Evolutionary conservation across 2,888 invertebrate species (phyloP).

Genomic region (Drosophila siamana): DNA sequence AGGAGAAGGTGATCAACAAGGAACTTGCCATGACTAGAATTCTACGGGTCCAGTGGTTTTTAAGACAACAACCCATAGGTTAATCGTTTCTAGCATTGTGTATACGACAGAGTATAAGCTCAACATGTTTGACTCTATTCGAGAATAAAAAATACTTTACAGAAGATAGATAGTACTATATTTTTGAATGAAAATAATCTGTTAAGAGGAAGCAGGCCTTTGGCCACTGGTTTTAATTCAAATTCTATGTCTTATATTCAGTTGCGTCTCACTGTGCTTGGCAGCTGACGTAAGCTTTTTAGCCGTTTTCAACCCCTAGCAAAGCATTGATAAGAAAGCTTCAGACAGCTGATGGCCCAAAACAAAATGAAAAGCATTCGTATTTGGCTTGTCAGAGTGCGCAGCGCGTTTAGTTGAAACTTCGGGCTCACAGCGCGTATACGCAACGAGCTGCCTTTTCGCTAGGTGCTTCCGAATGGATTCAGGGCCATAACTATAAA

Average conservation of each 20-base stretch:
- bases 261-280: slow-evolving; percentile 48
- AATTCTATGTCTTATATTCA: background rate
- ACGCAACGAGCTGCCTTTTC: slow-evolving; percentile 57
- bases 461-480: slow-evolving; percentile 4
- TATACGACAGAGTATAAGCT: no score
- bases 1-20: no score
- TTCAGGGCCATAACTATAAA: slow-evolving; percentile 56
- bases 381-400: slow-evolving; percentile 35
- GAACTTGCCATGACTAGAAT: no score
- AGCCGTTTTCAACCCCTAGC: slow-evolving; percentile 56
- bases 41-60: no score
- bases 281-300: slow-evolving; percentile 40
- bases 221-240: no score
- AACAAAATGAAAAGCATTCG: slow-evolving; percentile 62
- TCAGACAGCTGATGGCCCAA: slow-evolving; percentile 64
- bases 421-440: slow-evolving; percentile 69
- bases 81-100: no score
- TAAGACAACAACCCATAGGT: no score
- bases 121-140: no score
- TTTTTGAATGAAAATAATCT: no score
- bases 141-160: no score
- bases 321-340: slow-evolving; percentile 74
- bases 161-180: no score
- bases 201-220: no score
- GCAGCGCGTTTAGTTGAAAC: slow-evolving; percentile 64